Conservation (phyloP, 2,113 vertebrate genomes). For the Pluvianellus socialis region DNA sequence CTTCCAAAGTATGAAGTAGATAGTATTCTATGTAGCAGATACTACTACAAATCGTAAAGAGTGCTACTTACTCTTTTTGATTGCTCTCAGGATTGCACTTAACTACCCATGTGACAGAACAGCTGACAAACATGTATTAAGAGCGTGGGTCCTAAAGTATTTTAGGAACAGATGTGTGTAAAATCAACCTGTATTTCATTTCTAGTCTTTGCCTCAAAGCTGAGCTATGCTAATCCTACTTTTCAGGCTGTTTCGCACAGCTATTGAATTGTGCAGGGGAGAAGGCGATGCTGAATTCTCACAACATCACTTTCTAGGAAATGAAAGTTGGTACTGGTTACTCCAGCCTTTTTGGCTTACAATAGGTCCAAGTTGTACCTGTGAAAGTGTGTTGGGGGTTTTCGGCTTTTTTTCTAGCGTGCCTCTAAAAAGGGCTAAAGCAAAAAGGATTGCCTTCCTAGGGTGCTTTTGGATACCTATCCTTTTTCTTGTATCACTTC, state of each 20-base stretch:
- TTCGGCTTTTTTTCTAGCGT: neutral
- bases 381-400: neutral
- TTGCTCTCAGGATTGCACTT: neutral
- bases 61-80: neutral
- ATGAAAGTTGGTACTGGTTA: neutral
- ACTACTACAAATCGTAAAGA: neutral
- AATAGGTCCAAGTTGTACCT: fast-evolving
- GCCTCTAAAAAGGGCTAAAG: neutral
- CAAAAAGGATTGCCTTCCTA: neutral
- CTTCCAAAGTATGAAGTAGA: neutral
- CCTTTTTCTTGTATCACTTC: neutral
- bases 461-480: neutral
- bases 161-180: neutral
- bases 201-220: neutral
- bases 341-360: neutral
- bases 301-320: neutral
- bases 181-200: neutral
- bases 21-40: neutral
- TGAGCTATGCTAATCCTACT: neutral
- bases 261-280: neutral
- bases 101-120: neutral
- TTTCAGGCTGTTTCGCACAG: neutral
- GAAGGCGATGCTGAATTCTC: neutral
- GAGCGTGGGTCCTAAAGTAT: neutral
- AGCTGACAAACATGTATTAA: neutral